phyloP scores from a whole-genome alignment of 2,797 vertebrate species.

The Acipenser ruthenus region DNA sequence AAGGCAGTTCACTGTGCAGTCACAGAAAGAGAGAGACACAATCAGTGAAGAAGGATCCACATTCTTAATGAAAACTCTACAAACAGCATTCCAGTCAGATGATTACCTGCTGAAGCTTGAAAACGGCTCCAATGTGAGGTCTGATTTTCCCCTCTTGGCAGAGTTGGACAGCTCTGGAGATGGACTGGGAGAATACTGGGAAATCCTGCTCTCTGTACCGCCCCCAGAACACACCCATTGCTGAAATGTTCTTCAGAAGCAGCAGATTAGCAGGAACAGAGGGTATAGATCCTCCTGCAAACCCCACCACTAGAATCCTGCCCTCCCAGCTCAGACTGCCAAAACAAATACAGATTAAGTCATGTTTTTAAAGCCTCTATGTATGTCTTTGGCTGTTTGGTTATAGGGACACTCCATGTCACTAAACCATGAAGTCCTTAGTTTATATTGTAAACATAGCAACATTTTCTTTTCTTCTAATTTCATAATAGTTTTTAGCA shows the following conservation, averaged over 20 bases:
- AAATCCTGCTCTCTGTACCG: conserved; percentile 21
- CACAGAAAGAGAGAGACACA: neutral
- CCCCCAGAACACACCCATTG: conserved; percentile 18
- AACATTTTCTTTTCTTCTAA: too few relatives aligned
- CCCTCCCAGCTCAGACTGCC: conserved; percentile 33
- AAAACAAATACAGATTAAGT: neutral
- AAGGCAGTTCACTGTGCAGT: too few relatives aligned
- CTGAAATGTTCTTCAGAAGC: conserved; percentile 37
- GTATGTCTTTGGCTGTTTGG: too few relatives aligned
- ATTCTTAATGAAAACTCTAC: neutral
- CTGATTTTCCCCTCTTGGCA: conserved; percentile 28
- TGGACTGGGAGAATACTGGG: conserved; percentile 18
- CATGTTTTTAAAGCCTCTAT: too few relatives aligned
- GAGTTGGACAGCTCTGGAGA: conserved; percentile 26
- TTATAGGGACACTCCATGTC: too few relatives aligned
- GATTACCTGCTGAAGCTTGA: conserved; percentile 14
- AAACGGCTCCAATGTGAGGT: conserved; percentile 17
- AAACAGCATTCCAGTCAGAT: too few relatives aligned
- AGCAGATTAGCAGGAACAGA: conserved; percentile 28
- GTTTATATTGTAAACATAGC: too few relatives aligned
- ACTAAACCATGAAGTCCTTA: too few relatives aligned
- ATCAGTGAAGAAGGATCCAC: neutral
- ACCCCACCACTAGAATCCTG: conserved; percentile 34
- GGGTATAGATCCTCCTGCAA: conserved; percentile 30
- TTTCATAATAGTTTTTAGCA: too few relatives aligned